These are phyloP conservation scores for Chymomyza fuscimana DNA, from an alignment of 2,888 invertebrate genomes.

Conservation along the genomic window DNA sequence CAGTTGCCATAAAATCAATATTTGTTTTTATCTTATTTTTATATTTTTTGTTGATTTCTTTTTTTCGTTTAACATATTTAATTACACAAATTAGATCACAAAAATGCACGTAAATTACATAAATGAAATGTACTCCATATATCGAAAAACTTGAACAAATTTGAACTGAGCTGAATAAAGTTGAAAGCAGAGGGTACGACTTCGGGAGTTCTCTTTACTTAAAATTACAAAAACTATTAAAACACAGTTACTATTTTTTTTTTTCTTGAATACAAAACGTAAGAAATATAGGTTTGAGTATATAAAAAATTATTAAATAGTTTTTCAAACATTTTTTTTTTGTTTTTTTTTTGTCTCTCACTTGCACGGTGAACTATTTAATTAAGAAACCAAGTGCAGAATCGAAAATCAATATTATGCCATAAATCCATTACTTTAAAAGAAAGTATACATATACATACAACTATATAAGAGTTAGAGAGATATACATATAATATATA, in stretches of 20 bases:
- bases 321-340: constrained; percentile 24
- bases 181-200: constrained; percentile 28
- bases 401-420: constrained; percentile 28
- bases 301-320: constrained; percentile 11
- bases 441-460: constrained; percentile 37
- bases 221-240: constrained; percentile 1
- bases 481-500: constrained; percentile 22
- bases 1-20: constrained; percentile 63
- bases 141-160: constrained; percentile 41
- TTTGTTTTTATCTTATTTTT: constrained; percentile 45
- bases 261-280: neutral
- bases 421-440: constrained; percentile 35
- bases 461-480: neutral
- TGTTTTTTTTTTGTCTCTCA: constrained; percentile 42
- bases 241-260: neutral
- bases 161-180: constrained; percentile 38
- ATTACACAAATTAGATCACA: constrained; percentile 77
- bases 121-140: constrained; percentile 58
- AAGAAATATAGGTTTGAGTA: neutral
- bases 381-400: neutral
- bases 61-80: constrained; percentile 61
- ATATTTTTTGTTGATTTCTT: constrained; percentile 33
- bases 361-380: constrained; percentile 42
- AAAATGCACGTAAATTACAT: constrained; percentile 76
- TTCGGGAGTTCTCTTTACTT: constrained; percentile 4